Evolutionary conservation across 2,113 vertebrate species (phyloP).

Genomic region (Leucoraja erinaceus): DNA sequence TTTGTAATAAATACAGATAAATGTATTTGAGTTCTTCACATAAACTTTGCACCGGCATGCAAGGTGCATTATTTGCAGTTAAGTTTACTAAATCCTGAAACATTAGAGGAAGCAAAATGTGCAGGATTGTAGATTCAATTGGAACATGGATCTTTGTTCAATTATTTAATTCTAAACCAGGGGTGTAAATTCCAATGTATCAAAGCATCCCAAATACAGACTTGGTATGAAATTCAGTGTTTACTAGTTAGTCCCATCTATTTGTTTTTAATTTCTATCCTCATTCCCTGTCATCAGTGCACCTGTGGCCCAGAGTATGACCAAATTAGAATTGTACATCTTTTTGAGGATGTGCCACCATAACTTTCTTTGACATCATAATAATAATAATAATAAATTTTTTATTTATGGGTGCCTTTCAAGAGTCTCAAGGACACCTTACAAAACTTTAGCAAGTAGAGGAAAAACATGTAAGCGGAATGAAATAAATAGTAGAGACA

Average conservation of each 20-base stretch:
- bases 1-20: neutral
- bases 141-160: neutral
- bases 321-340: no score
- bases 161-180: neutral
- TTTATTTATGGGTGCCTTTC: no score
- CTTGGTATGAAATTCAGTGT: neutral
- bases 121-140: neutral
- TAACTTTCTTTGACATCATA: no score
- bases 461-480: no score
- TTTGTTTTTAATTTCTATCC: no score
- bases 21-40: neutral
- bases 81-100: neutral
- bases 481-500: no score
- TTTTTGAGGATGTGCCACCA: no score
- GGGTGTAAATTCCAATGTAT: neutral
- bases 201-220: neutral
- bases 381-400: no score
- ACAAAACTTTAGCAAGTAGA: no score
- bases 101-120: neutral
- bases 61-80: neutral
- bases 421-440: no score
- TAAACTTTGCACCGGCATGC: neutral
- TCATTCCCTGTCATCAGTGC: no score
- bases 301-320: no score
- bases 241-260: neutral